phyloP scores from a whole-genome alignment of 2,797 vertebrate genomes.

The Echiichthys vipera region DNA sequence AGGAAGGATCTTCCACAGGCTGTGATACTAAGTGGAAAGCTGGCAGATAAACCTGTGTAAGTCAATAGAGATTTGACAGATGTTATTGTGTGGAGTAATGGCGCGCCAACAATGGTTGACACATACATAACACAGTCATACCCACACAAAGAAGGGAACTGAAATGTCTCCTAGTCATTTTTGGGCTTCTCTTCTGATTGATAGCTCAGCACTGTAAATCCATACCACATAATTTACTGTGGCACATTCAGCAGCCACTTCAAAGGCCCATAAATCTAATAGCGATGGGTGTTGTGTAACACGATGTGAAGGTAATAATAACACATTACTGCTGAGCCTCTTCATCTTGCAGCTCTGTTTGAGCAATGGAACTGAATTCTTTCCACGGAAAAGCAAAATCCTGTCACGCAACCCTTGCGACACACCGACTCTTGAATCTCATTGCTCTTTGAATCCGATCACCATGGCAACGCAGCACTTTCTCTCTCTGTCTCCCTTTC shows the following conservation, averaged over 20 bases:
- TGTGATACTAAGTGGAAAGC: slow-evolving; percentile 42
- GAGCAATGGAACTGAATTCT: slow-evolving; percentile 53
- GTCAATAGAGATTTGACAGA: slow-evolving; percentile 45
- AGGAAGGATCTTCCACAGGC: slow-evolving; percentile 38
- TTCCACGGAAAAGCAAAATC: slow-evolving; percentile 60
- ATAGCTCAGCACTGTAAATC: slow-evolving; percentile 53
- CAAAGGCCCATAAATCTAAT: slow-evolving; percentile 56
- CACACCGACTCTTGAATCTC: slow-evolving; percentile 46
- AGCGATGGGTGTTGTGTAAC: slow-evolving; percentile 23
- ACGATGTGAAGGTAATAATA: slow-evolving; percentile 61
- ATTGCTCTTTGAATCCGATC: slow-evolving; percentile 69
- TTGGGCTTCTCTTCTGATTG: slow-evolving; percentile 26
- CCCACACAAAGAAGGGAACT: slow-evolving; percentile 33
- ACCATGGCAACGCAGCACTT: slow-evolving; percentile 81
- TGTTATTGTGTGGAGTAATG: slow-evolving; percentile 42
- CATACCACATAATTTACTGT: slow-evolving; percentile 49
- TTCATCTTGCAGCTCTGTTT: slow-evolving; percentile 55
- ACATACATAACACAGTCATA: slow-evolving; percentile 32
- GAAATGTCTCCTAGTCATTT: slow-evolving; percentile 48
- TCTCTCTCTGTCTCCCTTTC: slow-evolving; percentile 36
- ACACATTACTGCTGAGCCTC: slow-evolving; percentile 53
- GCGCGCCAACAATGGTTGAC: slow-evolving; percentile 26
- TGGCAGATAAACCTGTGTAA: slow-evolving; percentile 38
- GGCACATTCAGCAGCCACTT: slow-evolving; percentile 39
- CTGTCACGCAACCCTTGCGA: slow-evolving; percentile 68